Base-by-base conservation (phyloP, 2,797 vertebrate genomes). In the Enteromius anoplus region DNA sequence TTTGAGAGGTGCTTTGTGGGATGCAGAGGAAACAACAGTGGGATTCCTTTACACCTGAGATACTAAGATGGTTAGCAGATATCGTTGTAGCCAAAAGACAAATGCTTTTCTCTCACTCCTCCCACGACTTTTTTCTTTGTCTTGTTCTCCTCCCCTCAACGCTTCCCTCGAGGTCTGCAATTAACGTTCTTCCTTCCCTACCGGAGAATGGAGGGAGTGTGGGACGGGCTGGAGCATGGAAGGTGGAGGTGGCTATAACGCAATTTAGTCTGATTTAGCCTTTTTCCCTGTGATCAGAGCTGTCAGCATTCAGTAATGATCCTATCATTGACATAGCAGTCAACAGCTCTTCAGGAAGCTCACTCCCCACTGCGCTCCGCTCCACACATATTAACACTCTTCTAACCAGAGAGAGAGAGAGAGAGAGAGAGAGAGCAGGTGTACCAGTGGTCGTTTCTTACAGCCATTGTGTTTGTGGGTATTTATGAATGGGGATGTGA, bases 251-350 rank as follows among this genome's bases (percentile, higher is more conserved):
- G 75, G 75, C 73, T 70, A 62, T 77, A 83, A 83, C 0, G 15
- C 65, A 78, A 83, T 86, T 82, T 78, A 62, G 69, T 79, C 69
- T 65, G 80, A 73, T 85, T 86, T 79, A 71, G 75, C 42, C 80
- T 78, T 84, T 86, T 84, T 78, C 75, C 32, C 64, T 81, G 75
- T 86, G 75, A 84, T 86, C 75, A 79, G 80, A 84, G 45, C 53
- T 81, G 84, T 82, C 83, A 75, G 80, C 66, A 17, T 64, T 85
- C 83, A 55, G 79, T 82, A 85, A 86, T 79, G 80, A 85, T 84
- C 79, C 75, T 69, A 75, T 86, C 83, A 79, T 85, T 79, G 51
- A 79, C 75, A 37, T 71, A 75, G 70, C 45, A 83, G 75, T 83
- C 75, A 78, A 78, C 75, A 83, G 75, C 81, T 77, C 81, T 69